Evolutionary conservation across 2,113 vertebrate genomes (phyloP), one percentile per base, ranked within the genome.

Genomic region (Amblyornis subalaris): DNA sequence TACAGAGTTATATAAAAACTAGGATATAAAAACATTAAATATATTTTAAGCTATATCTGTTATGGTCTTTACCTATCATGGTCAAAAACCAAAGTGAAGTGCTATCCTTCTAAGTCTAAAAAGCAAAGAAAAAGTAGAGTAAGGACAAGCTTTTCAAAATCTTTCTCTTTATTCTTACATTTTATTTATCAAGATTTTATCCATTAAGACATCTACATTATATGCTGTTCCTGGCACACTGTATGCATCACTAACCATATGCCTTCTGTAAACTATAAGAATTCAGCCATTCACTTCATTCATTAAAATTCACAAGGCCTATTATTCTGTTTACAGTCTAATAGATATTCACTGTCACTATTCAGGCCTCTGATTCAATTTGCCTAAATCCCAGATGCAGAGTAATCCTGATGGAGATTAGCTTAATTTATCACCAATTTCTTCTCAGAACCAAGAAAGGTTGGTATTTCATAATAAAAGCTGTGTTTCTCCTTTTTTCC

Each of bases 341-440:
- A 98, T 97, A 98, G 97, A 98, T 97, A 98, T 98, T 97, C 97
- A 96, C 97, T 98, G 97, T 98, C 98, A 98, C 98, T 96, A 96
- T 96, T 96, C 97, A 98, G 94, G 91, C 94, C 97, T 97, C 97
- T 97, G 97, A 98, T 98, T 98, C 97, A 98, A 98, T 98, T 98
- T 98, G 97, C 96, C 95, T 98, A 98, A 98, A 98, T 97, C 97
- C 96, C 97, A 96, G 91, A 95, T 96, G 97, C 92, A 97, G 95
- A 98, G 97, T 97, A 98, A 98, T 98, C 97, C 96, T 96, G 96
- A 97, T 93, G 94, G 98, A 98, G 98, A 98, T 98, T 98, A 98
- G 94, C 74, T 96, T 97, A 98, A 98, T 98, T 98, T 98, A 98
- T 98, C 97, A 98, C 97, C 97, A 96, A 97, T 98, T 98, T 96